phyloP scores from a whole-genome alignment of 2,113 vertebrate species.

The Sinocyclocheilus grahami region DNA sequence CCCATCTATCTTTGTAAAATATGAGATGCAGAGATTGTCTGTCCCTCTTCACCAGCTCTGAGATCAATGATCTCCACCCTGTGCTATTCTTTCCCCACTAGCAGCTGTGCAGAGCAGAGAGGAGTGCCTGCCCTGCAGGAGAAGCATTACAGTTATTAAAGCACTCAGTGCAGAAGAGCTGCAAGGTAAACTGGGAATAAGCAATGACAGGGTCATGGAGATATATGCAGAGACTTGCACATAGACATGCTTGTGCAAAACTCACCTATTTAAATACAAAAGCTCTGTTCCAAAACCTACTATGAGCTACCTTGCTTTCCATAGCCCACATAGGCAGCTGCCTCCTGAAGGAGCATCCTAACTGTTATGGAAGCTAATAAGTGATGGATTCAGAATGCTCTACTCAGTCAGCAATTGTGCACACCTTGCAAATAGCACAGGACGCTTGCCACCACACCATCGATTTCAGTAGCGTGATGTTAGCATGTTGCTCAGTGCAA shows the following conservation, averaged over 20 bases:
- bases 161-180: background rate
- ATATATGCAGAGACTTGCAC: background rate
- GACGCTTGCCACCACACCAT: background rate
- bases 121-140: constrained; percentile 14
- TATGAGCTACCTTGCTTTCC: background rate
- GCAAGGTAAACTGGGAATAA: background rate
- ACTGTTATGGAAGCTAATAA: background rate
- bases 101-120: constrained; percentile 14
- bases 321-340: background rate
- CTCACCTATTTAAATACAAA: background rate
- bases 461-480: background rate
- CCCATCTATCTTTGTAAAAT: constrained; percentile 18
- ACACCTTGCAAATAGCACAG: background rate
- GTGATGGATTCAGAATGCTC: background rate
- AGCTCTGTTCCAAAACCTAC: background rate
- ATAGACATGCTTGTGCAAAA: background rate
- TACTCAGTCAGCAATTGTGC: background rate
- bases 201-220: background rate
- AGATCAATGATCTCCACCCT: constrained; percentile 12
- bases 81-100: background rate
- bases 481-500: background rate
- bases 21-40: background rate
- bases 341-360: background rate
- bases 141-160: constrained; percentile 22
- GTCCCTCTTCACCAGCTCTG: background rate